These are phyloP conservation scores for Quadroppia sp. DNA, from an alignment of 2,888 invertebrate genomes.

Conservation along the genomic window DNA sequence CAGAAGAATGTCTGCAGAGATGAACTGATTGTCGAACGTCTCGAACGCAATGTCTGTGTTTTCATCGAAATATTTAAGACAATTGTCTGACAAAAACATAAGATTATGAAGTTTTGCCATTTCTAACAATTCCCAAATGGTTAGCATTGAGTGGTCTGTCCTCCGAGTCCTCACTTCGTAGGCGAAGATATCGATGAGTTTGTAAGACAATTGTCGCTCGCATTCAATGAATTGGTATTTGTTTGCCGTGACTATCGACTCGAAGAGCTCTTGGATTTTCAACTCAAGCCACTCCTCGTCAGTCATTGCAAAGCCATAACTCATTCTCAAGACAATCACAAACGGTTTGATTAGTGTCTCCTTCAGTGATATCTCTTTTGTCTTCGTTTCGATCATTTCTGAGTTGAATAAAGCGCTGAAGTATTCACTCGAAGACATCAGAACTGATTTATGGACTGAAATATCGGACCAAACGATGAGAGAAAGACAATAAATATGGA, in stretches of 20 bases:
- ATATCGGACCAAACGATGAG: not conserved
- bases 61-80: slow-evolving; percentile 23
- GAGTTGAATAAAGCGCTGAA: slow-evolving; percentile 32
- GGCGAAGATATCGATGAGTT: slow-evolving; percentile 19
- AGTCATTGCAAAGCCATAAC: slow-evolving; percentile 9
- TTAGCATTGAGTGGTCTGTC: not conserved
- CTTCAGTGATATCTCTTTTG: slow-evolving; percentile 21
- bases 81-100: not conserved
- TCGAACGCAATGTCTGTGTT: slow-evolving; percentile 6
- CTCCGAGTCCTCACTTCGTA: not conserved
- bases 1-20: slow-evolving; percentile 23
- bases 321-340: slow-evolving; percentile 15
- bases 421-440: slow-evolving; percentile 32
- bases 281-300: slow-evolving; percentile 10
- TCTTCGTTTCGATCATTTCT: slow-evolving; percentile 29
- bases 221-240: slow-evolving; percentile 32
- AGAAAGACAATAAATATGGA: not conserved
- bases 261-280: slow-evolving; percentile 25
- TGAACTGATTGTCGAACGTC: slow-evolving; percentile 32
- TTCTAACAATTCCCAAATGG: slow-evolving; percentile 30
- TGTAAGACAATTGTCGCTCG: slow-evolving; percentile 19
- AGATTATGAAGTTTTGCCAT: slow-evolving; percentile 37
- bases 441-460: slow-evolving; percentile 31
- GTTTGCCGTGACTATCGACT: slow-evolving; percentile 29
- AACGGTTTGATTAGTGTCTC: slow-evolving; percentile 35